Evolutionary conservation across 2,797 vertebrate species (phyloP), one percentile per base, ranked within the genome.

Genomic region (Gambelia wislizenii): DNA sequence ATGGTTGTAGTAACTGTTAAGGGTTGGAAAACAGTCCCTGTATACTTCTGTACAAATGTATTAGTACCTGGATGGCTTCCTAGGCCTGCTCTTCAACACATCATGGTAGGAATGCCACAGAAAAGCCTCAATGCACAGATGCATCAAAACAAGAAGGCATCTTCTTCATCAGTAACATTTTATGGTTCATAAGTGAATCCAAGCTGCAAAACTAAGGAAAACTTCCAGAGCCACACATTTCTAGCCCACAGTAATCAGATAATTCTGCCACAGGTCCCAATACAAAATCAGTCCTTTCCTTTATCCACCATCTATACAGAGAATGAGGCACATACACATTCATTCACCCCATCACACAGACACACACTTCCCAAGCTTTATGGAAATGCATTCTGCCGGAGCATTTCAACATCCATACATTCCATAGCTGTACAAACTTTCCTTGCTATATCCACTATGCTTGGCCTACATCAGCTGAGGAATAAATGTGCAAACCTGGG

Each of bases 41-140:
- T 76, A 75, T 25, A 44, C 47, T 85, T 91, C 77, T 82, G 70
- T 59, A 91, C 83, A 72, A 78, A 89, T 61, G 64, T 78, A 91
- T 70, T 78, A 86, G 44, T 64, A 83, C 27, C 83, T 86, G 78
- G 79, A 86, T 42, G 10, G 61, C 42, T 89, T 89, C 79, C 87
- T 79, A 86, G 79, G 16, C 25, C 83, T 77, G 72, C 79, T 89
- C 84, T 78, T 86, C 18, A 10, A 83, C 72, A 85, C 90, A 86
- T 61, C 59, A 77, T 72, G 75, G 79, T 72, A 89, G 79, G 52
- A 72, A 39, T 52, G 42, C 61, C 61, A 89, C 13, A 1, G 76
- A 87, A 87, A 80, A 84, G 44, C 54, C n/a, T 87, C 74, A 77
- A 61, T 83, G 70, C 54, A 16, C 52, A 78, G 64, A 85, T 82